Conservation (phyloP, 2,797 vertebrate genomes). For the Lutjanus argentimaculatus region DNA sequence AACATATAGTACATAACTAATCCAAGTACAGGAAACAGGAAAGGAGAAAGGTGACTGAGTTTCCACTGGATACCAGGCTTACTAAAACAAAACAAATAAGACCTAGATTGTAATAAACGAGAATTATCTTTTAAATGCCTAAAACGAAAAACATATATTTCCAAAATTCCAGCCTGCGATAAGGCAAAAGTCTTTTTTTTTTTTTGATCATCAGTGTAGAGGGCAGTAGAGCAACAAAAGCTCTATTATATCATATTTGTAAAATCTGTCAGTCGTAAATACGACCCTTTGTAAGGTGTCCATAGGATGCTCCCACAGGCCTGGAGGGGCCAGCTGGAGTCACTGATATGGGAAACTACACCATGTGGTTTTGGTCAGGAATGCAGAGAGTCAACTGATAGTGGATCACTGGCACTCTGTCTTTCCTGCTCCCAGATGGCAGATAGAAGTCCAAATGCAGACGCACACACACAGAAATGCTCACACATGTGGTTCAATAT, state of each 20-base stretch:
- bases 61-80: no score
- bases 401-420: slow-evolving; percentile 44
- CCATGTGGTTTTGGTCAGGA: slow-evolving; percentile 57
- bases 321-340: slow-evolving; percentile 47
- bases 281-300: not conserved
- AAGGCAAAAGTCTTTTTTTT: not conserved
- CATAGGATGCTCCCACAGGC: slow-evolving; percentile 1
- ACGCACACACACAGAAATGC: not conserved
- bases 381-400: slow-evolving; percentile 59
- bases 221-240: not conserved
- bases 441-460: slow-evolving; percentile 20
- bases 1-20: no score
- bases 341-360: slow-evolving; percentile 53
- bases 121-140: not conserved
- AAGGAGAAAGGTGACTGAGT: no score
- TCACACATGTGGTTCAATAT: slow-evolving; percentile 1
- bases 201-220: not conserved
- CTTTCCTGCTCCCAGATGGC: slow-evolving; percentile 17
- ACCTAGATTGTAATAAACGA: not conserved
- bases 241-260: not conserved
- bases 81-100: not conserved
- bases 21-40: no score
- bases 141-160: not conserved
- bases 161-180: not conserved
- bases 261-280: not conserved